Conservation (phyloP, 92 coral and sea anemone species). For the Diadumene lineata region DNA sequence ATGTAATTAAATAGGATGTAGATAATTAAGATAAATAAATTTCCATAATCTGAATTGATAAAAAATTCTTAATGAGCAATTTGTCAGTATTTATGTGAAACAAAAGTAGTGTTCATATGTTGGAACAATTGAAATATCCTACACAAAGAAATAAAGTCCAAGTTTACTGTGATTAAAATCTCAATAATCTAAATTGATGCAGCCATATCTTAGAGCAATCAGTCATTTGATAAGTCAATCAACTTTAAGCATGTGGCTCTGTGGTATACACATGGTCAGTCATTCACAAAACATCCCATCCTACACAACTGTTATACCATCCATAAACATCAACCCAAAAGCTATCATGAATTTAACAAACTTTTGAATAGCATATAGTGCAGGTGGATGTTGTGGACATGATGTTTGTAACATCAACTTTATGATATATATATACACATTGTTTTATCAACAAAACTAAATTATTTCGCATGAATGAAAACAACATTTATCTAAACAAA, state of each 20-base stretch:
- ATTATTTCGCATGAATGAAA: no score
- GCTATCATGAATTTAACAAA: background rate
- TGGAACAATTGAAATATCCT: background rate
- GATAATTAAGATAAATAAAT: no score
- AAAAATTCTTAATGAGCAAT: no score
- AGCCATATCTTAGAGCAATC: background rate
- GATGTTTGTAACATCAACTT: background rate
- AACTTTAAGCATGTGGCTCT: background rate
- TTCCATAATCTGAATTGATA: no score
- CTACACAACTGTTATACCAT: background rate
- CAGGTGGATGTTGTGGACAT: no score
- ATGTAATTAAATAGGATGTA: no score
- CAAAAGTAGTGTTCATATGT: no score
- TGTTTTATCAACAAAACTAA: background rate
- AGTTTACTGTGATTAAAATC: background rate
- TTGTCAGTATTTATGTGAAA: no score
- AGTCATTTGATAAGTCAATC: background rate
- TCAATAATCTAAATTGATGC: slow-evolving; percentile 7
- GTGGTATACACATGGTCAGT: slow-evolving; percentile 8
- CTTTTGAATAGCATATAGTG: background rate
- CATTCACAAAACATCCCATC: slow-evolving; percentile 1
- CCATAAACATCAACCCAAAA: background rate
- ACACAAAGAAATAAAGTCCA: background rate
- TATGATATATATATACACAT: background rate
- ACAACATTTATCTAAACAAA: no score